Evolutionary conservation across 2,888 invertebrate genomes (phyloP), one percentile per base, ranked within the genome.

Genomic region (Noctua janthina): DNA sequence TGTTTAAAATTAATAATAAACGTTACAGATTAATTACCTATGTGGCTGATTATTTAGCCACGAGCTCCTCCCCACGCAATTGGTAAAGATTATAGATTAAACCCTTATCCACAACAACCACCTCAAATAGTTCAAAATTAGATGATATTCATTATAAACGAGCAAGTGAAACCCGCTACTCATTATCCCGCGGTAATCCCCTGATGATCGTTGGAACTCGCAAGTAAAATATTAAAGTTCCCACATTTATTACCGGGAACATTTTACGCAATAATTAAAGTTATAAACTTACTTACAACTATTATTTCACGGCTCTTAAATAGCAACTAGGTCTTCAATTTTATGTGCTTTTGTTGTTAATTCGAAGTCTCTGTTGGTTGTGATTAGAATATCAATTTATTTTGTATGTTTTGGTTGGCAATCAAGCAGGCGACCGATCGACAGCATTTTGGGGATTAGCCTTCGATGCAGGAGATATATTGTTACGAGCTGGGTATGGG

Each of bases 221-320:
- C 75, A 82, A 85, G 84, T 82, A 74, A 85, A 85, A 85, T 82
- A 82, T 82, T 85, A 78, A 85, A 82, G 78, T 82, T 71, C 49
- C 49, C 70, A 51, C 73, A 71, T 85, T 84, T 84, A 78, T 78
- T 29, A 78, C 85, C 23, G 13, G 17, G 39, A 75, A 72, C 67
- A 84, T 75, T 84, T 76, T 71, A 76, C 62, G 85, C 17, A 59
- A 72, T 85, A 83, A 83, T 83, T 83, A 67, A 83, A 83, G 84
- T 83, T 83, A 74, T 56, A 54, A 82, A 77, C 35, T 68, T 68
- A 69, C 69, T 73, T 29, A 71, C 75, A 67, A 81, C 74, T 83
- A 83, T 74, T 62, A 71, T 83, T 79, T 79, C 23, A 49, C 13
- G 15, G 46, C 70, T 43, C 49, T 76, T 82, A 35, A 81, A 76